Evolutionary conservation across 2,113 vertebrate species (phyloP).

Genomic region (Cyprinus carpio): DNA sequence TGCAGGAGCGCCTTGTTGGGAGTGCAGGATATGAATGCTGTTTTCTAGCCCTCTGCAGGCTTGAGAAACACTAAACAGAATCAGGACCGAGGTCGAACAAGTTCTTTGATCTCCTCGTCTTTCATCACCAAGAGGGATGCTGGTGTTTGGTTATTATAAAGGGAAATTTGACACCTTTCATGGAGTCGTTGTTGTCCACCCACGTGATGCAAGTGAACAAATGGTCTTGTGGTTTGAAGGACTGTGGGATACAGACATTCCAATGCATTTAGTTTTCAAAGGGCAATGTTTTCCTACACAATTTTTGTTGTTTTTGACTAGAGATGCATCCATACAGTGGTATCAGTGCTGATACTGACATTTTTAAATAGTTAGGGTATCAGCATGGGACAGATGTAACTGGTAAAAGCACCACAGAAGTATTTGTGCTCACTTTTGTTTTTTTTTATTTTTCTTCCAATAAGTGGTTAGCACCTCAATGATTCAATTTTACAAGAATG

Average conservation of each 20-base stretch:
- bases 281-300: neutral
- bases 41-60: constrained; percentile 53
- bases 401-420: neutral
- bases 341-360: neutral
- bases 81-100: constrained; percentile 43
- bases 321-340: neutral
- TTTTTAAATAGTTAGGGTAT: neutral
- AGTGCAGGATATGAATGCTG: constrained; percentile 62
- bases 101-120: constrained; percentile 31
- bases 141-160: constrained; percentile 22
- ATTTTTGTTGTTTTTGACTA: neutral
- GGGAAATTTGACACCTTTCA: constrained; percentile 15
- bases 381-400: neutral
- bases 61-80: constrained; percentile 63
- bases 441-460: neutral
- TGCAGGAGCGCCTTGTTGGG: constrained; percentile 74
- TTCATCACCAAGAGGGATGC: constrained; percentile 13
- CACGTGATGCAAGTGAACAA: constrained; percentile 43
- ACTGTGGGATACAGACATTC: constrained; percentile 12
- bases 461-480: neutral
- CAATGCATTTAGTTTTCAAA: neutral
- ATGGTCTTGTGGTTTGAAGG: constrained; percentile 43
- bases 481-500: neutral
- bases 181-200: constrained; percentile 24
- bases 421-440: neutral